Percentiles rank a stretch among this genome's conserved stretches.
These are phyloP conservation scores for Leptodactylus fuscus DNA, from an alignment of 2,113 vertebrate genomes.

Conservation along the genomic window DNA sequence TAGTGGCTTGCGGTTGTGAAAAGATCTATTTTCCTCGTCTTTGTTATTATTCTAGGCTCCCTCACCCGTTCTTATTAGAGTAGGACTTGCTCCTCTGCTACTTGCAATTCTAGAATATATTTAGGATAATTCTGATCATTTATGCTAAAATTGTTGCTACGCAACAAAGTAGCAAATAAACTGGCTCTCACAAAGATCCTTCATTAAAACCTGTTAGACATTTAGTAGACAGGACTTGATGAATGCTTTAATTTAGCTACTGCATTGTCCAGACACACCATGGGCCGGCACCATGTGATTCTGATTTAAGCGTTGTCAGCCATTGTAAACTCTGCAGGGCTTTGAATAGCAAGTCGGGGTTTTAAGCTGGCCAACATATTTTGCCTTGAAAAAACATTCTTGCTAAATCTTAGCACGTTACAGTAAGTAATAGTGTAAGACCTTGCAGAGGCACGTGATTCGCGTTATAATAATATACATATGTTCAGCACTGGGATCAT, in stretches of 20 bases:
- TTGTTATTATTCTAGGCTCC: neutral
- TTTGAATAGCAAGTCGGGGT: conserved; percentile 2
- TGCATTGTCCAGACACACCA: conserved; percentile 1
- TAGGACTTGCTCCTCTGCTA: neutral
- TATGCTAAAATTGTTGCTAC: conserved; percentile 9
- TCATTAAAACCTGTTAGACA: conserved; percentile 27
- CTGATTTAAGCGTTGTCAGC: conserved; percentile 23
- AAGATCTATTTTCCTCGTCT: neutral
- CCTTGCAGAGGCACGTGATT: conserved; percentile 13
- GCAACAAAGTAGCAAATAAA: neutral
- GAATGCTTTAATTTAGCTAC: conserved; percentile 34
- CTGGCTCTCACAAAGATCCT: neutral
- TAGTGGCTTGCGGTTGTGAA: neutral
- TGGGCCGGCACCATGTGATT: conserved; percentile 17
- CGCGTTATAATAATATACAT: conserved; percentile 47
- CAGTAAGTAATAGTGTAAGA: conserved; percentile 31
- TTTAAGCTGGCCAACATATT: conserved; percentile 26
- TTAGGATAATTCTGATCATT: neutral
- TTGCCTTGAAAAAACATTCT: conserved; percentile 47
- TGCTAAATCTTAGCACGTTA: conserved; percentile 41
- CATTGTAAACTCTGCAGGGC: neutral
- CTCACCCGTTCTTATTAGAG: neutral
- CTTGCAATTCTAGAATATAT: neutral
- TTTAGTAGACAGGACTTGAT: conserved; percentile 2
- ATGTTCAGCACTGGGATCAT: conserved; percentile 27